phyloP scores from a whole-genome alignment of 1,140 invertebrate genomes.

The Matsumurasca onukii region DNA sequence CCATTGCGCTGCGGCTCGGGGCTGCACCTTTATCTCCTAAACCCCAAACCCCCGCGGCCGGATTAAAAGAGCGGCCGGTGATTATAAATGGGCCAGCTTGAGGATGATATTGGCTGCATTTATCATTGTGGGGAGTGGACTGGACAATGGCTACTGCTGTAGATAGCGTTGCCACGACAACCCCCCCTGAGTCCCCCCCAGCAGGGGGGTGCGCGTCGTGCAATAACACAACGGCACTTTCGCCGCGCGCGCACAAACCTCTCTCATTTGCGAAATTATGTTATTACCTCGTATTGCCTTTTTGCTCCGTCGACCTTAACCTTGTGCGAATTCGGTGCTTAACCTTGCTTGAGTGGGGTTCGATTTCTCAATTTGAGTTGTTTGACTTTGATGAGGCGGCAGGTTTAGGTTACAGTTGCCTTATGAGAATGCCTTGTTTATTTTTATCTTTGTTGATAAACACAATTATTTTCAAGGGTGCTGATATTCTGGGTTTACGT shows the following conservation, averaged over 20 bases:
- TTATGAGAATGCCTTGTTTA: too few species aligned
- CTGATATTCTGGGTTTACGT: too few species aligned
- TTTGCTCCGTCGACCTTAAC: too few species aligned
- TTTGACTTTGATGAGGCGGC: too few species aligned
- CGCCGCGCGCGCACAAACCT: background rate
- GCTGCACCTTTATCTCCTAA: slow-evolving; percentile 26
- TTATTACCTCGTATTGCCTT: background rate
- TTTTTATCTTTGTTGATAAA: too few species aligned
- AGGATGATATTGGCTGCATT: slow-evolving; percentile 29
- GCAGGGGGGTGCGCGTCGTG: background rate
- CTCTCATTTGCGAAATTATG: slow-evolving; percentile 14
- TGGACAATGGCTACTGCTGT: slow-evolving; percentile 29
- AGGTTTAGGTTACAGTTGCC: too few species aligned
- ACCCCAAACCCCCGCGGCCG: too few species aligned
- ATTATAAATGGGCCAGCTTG: slow-evolving; percentile 29
- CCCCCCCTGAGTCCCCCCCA: background rate
- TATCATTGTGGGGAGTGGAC: slow-evolving; percentile 20
- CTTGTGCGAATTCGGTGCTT: too few species aligned
- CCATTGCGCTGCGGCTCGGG: background rate
- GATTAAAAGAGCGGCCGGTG: slow-evolving; percentile 24
- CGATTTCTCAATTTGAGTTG: too few species aligned
- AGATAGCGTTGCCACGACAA: slow-evolving; percentile 26
- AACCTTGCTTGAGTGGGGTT: too few species aligned
- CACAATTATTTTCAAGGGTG: too few species aligned
- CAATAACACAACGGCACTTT: background rate